Evolutionary conservation across 64 coral and sea anemone species (phyloP).

Genomic region (Porites australiensis): DNA sequence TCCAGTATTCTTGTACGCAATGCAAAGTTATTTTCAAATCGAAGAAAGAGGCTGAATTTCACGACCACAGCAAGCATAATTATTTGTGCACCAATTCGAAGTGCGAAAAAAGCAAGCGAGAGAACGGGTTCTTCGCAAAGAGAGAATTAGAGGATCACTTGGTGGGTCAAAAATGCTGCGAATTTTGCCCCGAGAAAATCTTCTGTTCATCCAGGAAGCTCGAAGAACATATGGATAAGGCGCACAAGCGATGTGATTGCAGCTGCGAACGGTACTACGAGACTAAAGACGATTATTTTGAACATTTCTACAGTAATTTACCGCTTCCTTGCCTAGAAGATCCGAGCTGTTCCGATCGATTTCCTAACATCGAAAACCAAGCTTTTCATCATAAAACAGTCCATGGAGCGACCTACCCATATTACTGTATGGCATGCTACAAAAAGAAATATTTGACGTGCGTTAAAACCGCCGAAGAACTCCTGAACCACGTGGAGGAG

Average conservation of each 20-base stretch:
- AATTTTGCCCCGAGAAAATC: conserved; percentile 78
- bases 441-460: conserved; percentile 83
- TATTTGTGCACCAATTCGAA: conserved; percentile 78
- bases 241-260: conserved; percentile 79
- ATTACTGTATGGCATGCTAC: conserved; percentile 95
- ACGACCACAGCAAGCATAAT: conserved; percentile 82
- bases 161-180: conserved; percentile 52
- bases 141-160: conserved; percentile 75
- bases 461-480: conserved; percentile 81
- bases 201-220: conserved; percentile 79
- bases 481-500: conserved; percentile 82
- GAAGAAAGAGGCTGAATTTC: conserved; percentile 63
- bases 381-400: conserved; percentile 71
- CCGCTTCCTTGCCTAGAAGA: conserved; percentile 90
- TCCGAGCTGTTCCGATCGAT: conserved; percentile 79
- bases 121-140: conserved; percentile 88
- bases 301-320: conserved; percentile 88
- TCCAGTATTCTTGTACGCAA: conserved; percentile 73
- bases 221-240: conserved; percentile 76
- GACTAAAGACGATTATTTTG: conserved; percentile 74
- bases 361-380: conserved; percentile 88
- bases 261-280: conserved; percentile 76
- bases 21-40: conserved; percentile 94
- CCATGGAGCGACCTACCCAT: conserved; percentile 84
- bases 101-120: conserved; percentile 90